A percentile compares a stretch with the other conserved stretches of the same genome.
These are phyloP conservation scores for Oeneis ivallda DNA, from an alignment of 2,888 invertebrate genomes.

Conservation along the genomic window DNA sequence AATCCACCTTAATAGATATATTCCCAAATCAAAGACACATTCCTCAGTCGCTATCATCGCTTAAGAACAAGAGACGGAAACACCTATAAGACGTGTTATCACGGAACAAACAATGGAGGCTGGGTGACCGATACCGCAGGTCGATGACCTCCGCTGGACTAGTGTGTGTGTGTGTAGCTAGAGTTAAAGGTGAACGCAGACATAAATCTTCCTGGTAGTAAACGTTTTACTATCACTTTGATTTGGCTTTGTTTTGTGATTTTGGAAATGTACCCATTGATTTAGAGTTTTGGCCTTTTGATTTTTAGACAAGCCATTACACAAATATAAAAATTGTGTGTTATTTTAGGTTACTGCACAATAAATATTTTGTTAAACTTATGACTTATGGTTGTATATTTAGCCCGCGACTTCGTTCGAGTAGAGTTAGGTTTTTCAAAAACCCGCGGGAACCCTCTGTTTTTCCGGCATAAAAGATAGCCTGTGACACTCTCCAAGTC, in stretches of 20 bases:
- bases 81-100: conserved; percentile 27
- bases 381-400: too few species aligned
- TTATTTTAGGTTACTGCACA: too few species aligned
- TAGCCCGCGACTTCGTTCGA: too few species aligned
- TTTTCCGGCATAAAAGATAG: too few species aligned
- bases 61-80: conserved; percentile 24
- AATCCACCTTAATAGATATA: too few species aligned
- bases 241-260: neutral
- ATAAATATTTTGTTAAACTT: too few species aligned
- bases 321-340: too few species aligned
- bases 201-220: conserved; percentile 9
- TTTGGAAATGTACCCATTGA: neutral
- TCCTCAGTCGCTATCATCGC: neutral
- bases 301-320: neutral
- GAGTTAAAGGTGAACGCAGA: conserved; percentile 6
- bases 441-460: too few species aligned
- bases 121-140: conserved; percentile 37
- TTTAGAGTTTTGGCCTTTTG: neutral
- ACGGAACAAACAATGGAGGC: conserved; percentile 34
- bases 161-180: neutral
- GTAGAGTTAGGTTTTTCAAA: too few species aligned
- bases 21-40: neutral
- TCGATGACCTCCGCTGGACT: conserved; percentile 27
- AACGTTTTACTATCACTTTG: conserved; percentile 13
- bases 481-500: too few species aligned